Conservation (phyloP, 2,888 invertebrate genomes). For the Oscheius sp. region DNA sequence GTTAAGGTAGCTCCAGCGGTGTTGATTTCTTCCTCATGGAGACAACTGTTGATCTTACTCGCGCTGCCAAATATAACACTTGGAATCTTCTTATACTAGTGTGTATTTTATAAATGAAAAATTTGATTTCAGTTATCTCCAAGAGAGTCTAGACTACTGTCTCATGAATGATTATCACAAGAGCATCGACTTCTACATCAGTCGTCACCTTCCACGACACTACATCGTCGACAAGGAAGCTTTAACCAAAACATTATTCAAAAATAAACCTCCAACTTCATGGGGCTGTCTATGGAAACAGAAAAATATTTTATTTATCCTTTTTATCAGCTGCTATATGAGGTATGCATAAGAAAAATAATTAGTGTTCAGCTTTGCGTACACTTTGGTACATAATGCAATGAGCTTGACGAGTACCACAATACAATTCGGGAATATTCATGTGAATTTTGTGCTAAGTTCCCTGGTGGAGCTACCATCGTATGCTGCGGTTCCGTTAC, state of each 20-base stretch:
- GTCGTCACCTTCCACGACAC: background rate
- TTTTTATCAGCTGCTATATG: slow-evolving; percentile 7
- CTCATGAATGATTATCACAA: slow-evolving; percentile 16
- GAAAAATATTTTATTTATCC: background rate
- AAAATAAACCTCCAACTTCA: background rate
- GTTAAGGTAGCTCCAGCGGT: slow-evolving; percentile 11
- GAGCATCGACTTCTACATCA: background rate
- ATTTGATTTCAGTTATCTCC: slow-evolving; percentile 21
- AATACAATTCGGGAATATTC: slow-evolving; percentile 23
- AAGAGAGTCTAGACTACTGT: slow-evolving; percentile 24
- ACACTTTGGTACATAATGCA: slow-evolving; percentile 27
- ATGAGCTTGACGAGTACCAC: slow-evolving; percentile 26
- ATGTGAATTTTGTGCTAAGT: slow-evolving; percentile 22
- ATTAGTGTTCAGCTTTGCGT: slow-evolving; percentile 17
- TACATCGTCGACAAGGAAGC: slow-evolving; percentile 7
- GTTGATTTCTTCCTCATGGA: slow-evolving; percentile 3
- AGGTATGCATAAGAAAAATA: background rate
- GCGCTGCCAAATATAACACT: slow-evolving; percentile 16
- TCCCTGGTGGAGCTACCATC: slow-evolving; percentile 29
- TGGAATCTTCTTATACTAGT: slow-evolving; percentile 7
- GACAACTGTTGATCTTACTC: slow-evolving; percentile 3
- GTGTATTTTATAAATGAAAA: too few species aligned
- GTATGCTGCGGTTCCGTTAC: slow-evolving; percentile 19
- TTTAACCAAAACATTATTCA: background rate
- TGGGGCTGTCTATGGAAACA: background rate